Percentiles rank a stretch among this genome's conserved stretches.
These are phyloP conservation scores for Pterobdella sp. DNA, from an alignment of 2,888 invertebrate genomes.

Conservation along the genomic window DNA sequence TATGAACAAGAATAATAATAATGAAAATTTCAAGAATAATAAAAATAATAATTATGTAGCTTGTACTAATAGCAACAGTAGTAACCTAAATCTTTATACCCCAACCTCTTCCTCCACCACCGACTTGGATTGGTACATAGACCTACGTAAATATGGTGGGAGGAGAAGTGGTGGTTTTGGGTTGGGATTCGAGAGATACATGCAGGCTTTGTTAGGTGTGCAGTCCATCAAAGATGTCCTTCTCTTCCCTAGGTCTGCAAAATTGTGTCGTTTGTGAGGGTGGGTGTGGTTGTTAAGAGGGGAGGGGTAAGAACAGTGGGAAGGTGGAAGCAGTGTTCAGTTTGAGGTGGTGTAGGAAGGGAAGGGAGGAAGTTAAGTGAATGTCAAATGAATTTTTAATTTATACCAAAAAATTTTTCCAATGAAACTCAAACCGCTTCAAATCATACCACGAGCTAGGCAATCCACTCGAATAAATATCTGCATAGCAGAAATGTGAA, in stretches of 20 bases:
- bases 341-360: not conserved
- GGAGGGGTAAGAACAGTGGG: not conserved
- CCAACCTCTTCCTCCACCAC: not conserved
- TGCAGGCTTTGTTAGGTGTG: conserved; percentile 73
- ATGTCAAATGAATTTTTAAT: not conserved
- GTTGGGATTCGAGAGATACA: conserved; percentile 82
- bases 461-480: no score
- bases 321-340: not conserved
- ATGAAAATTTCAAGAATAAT: not conserved
- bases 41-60: not conserved
- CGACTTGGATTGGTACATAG: conserved; percentile 67
- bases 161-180: conserved; percentile 90
- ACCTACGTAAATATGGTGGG: conserved; percentile 77
- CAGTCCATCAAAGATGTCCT: conserved; percentile 85
- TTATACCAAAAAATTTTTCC: no score
- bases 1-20: not conserved
- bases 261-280: conserved; percentile 31
- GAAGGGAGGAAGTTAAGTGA: not conserved
- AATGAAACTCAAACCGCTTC: no score
- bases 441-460: no score
- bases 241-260: conserved; percentile 70
- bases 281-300: not conserved
- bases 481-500: no score
- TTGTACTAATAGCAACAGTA: not conserved
- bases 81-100: not conserved